phyloP scores from a whole-genome alignment of 1,140 invertebrate genomes.

The Zaprionus ghesquierei region DNA sequence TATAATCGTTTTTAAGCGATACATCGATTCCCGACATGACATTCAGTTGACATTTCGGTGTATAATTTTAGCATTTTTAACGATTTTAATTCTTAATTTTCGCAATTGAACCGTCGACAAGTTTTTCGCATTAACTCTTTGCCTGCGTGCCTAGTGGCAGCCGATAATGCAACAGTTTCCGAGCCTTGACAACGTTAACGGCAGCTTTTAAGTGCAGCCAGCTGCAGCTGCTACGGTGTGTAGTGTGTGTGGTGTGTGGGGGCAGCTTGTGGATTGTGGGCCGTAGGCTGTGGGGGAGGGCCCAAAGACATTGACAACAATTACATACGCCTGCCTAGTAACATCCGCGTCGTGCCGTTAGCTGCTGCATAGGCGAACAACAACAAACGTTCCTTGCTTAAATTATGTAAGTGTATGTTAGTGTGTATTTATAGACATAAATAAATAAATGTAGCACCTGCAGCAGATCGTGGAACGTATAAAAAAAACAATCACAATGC shows the following conservation, averaged over 20 bases:
- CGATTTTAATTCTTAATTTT: conserved; percentile 35
- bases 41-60: conserved; percentile 55
- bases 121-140: background rate
- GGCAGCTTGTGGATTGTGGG: conserved; percentile 11
- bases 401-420: conserved; percentile 45
- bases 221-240: conserved; percentile 16
- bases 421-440: background rate
- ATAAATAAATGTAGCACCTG: background rate
- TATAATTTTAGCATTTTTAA: conserved; percentile 48
- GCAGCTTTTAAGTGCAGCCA: conserved; percentile 31
- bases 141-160: background rate
- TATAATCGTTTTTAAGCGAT: conserved; percentile 18
- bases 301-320: conserved; percentile 39
- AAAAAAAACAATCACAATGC: conserved; percentile 84
- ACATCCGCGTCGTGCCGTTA: conserved; percentile 3
- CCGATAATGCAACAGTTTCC: conserved; percentile 23
- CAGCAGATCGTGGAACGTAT: background rate
- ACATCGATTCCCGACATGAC: conserved; percentile 44
- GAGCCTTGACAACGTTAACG: conserved; percentile 12
- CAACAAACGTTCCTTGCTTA: conserved; percentile 19
- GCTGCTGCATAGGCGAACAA: background rate
- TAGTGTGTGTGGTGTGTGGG: background rate
- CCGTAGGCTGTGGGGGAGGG: conserved; percentile 5
- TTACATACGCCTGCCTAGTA: conserved; percentile 24
- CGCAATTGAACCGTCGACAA: conserved; percentile 14